Base-by-base conservation (phyloP, 2,113 vertebrate genomes). In the Mohoua ochrocephala region DNA sequence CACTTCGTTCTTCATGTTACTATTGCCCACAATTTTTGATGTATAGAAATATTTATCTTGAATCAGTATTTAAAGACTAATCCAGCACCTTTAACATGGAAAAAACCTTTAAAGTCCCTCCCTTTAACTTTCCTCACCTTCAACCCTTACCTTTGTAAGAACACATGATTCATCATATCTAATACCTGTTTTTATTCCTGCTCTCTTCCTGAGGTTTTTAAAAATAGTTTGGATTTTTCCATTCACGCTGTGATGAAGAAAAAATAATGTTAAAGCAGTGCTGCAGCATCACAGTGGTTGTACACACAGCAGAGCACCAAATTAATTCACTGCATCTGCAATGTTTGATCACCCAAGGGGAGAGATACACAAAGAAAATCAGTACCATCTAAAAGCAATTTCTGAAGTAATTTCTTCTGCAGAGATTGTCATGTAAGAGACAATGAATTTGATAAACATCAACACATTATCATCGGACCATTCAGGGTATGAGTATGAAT, bases 331-430 rank as follows among this genome's bases (percentile, higher is more conserved):
- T 87, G 21, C 56, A 59, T 84, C 87, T 89, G 67, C 86, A 93
- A 85, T 42, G 60, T 94, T 93, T 81, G 45, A 65, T 91, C 73
- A 89, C 73, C 39, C 93, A 91, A 81, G 69, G 84, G 56, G 33
- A 91, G 77, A 86, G n/a, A 91, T 45, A 56, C 37, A 65, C 5
- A 3, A 69, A 76, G 37, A 91, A 95, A 95, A 91, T 86, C 89
- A 88, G 63, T 56, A 65, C 50, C 49, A 91, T 92, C 89, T 93
- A 76, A 94, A 95, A 94, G 41, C 63, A 89, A 94, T 94, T 95
- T 89, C 79, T 88, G 54, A 89, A 86, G 31, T 28, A 91, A 92
- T 94, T 88, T 81, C 64, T 92, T 89, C 76, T 80, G 42, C 37
- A 81, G 73, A 93, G 37, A 80, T 63, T 89, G 68, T 77, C 71